A percentile compares a stretch with the other conserved stretches of the same genome.
Conservation (phyloP, 1,140 invertebrate species). For the Lepeophtheirus salmonis region DNA sequence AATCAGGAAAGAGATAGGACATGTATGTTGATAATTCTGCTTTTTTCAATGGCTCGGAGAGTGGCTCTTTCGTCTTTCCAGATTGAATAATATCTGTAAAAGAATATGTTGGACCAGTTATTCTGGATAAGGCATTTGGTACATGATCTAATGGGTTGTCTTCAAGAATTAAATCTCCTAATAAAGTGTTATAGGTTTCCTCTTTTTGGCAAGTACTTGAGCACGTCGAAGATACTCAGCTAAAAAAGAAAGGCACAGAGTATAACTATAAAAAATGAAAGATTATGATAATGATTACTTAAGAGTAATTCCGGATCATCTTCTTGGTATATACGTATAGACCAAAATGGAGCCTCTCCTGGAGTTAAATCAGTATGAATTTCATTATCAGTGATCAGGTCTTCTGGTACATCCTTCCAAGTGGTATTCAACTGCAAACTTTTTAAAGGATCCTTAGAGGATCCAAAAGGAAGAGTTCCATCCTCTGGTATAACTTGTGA, state of each 20-base stretch:
- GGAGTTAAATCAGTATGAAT: constrained; percentile 72
- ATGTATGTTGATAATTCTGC: background rate
- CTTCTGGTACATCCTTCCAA: constrained; percentile 67
- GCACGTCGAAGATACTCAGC: background rate
- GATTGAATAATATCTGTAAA: constrained; percentile 19
- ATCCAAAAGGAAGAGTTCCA: constrained; percentile 53
- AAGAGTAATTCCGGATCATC: constrained; percentile 28
- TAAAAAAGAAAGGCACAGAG: too few relatives aligned
- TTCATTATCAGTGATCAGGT: constrained; percentile 66
- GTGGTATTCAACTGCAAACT: constrained; percentile 58
- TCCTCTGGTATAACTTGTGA: constrained; percentile 35
- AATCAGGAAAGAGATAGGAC: constrained; percentile 17
- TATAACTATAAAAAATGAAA: background rate
- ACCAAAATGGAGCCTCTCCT: constrained; percentile 56
- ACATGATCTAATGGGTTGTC: constrained; percentile 1
- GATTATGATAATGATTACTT: background rate
- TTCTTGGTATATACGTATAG: constrained; percentile 28
- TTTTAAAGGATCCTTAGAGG: constrained; percentile 55
- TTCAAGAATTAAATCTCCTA: constrained; percentile 2
- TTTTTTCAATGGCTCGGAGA: background rate
- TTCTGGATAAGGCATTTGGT: constrained; percentile 7
- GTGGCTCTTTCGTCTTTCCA: constrained; percentile 13
- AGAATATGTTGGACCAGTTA: constrained; percentile 1
- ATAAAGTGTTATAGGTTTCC: background rate
- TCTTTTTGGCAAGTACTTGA: background rate